Evolutionary conservation across 1,140 invertebrate genomes (phyloP).

Genomic region (Drosophila melanica): DNA sequence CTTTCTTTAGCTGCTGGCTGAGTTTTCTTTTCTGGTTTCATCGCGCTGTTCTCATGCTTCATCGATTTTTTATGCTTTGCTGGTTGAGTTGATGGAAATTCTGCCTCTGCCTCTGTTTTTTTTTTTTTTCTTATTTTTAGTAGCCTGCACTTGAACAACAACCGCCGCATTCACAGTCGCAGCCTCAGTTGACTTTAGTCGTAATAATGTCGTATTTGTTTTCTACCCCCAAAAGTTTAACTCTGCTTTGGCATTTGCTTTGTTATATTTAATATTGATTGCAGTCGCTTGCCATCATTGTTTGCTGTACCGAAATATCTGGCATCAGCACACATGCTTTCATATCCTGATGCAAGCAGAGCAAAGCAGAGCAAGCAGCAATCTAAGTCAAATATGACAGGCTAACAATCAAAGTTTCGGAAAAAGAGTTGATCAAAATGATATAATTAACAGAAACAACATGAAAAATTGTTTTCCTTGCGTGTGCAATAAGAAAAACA

Average conservation of each 20-base stretch:
- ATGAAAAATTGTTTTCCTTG: background rate
- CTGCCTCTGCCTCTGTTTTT: background rate
- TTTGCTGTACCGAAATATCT: constrained; percentile 3
- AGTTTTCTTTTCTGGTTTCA: constrained; percentile 35
- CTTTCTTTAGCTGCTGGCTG: constrained; percentile 13
- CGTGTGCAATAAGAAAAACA: too few relatives aligned
- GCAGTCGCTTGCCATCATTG: constrained; percentile 18
- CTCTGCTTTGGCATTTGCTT: constrained; percentile 41
- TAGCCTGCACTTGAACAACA: constrained; percentile 47
- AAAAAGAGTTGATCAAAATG: background rate
- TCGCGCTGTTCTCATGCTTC: constrained; percentile 56
- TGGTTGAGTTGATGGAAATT: constrained; percentile 58
- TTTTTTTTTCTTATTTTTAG: constrained; percentile 13
- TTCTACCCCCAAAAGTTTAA: constrained; percentile 31
- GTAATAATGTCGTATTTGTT: constrained; percentile 60
- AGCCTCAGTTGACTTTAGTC: constrained; percentile 38
- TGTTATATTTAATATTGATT: constrained; percentile 61
- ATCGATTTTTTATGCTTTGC: constrained; percentile 63
- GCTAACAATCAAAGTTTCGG: background rate
- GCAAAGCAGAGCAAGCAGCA: background rate
- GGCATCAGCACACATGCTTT: background rate
- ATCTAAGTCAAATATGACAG: background rate
- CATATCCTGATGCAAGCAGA: background rate
- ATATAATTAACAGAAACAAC: background rate
- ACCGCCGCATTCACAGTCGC: constrained; percentile 20